Evolutionary conservation across 2,797 vertebrate species (phyloP).

Genomic region (Dipus sagitta): DNA sequence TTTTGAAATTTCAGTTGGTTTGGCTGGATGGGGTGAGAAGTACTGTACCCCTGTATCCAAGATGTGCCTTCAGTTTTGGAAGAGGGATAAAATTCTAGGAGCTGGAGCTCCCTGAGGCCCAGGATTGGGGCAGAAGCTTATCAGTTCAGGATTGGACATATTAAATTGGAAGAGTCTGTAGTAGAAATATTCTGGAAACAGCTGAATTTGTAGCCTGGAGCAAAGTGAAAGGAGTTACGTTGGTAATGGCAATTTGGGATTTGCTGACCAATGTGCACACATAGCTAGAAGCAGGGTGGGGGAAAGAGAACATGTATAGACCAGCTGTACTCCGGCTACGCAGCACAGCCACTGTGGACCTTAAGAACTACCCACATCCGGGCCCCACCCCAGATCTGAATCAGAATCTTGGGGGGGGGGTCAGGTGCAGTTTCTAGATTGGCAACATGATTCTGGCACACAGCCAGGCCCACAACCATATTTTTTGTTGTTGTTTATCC

Average conservation of each 20-base stretch:
- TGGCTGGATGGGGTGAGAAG: neutral
- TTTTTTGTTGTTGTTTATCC: neutral
- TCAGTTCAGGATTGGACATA: neutral
- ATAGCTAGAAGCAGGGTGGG: neutral
- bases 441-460: neutral
- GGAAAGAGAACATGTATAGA: neutral
- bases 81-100: neutral
- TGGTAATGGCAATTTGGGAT: neutral
- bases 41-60: no score
- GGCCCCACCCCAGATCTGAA: constrained; percentile 46
- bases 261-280: neutral
- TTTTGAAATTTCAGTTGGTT: neutral
- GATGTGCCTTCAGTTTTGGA: neutral
- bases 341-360: neutral
- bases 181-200: neutral
- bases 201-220: constrained; percentile 16
- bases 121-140: no score
- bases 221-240: neutral
- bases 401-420: constrained; percentile 4
- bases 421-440: neutral
- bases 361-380: constrained; percentile 46
- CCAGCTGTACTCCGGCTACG: constrained; percentile 19
- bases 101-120: neutral
- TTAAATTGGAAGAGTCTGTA: neutral
- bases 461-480: neutral